These are phyloP conservation scores for Scytalopus superciliaris DNA, from an alignment of 2,113 vertebrate genomes.

Conservation along the genomic window DNA sequence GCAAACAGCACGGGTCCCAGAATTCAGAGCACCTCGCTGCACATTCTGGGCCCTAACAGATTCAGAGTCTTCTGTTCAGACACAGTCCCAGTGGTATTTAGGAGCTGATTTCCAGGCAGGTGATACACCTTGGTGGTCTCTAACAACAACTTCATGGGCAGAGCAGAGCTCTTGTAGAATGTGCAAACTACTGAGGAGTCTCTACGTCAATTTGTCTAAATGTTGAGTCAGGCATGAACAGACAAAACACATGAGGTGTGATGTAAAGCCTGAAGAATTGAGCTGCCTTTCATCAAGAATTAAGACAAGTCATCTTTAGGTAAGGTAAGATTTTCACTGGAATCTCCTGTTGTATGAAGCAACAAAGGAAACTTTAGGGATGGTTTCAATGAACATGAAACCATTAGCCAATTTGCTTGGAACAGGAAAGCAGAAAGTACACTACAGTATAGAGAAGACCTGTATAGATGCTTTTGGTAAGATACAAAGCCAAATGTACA, in stretches of 20 bases:
- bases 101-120: neutral
- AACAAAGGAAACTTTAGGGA: neutral
- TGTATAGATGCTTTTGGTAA: neutral
- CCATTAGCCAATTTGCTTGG: neutral
- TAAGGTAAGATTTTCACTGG: neutral
- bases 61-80: neutral
- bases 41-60: neutral
- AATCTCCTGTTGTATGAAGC: neutral
- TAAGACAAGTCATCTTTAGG: neutral
- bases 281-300: neutral
- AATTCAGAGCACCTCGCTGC: accelerated
- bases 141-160: neutral
- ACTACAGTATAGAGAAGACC: neutral
- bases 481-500: neutral
- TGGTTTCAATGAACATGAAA: neutral
- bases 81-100: neutral
- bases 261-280: neutral
- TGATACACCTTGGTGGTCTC: neutral
- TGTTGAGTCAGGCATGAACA: neutral
- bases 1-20: neutral
- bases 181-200: neutral
- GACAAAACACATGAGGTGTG: neutral
- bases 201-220: neutral
- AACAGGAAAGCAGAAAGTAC: neutral
- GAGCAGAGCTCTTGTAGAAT: neutral